Conservation (phyloP, 2,888 invertebrate species). For the Eumerus sabulonum region DNA sequence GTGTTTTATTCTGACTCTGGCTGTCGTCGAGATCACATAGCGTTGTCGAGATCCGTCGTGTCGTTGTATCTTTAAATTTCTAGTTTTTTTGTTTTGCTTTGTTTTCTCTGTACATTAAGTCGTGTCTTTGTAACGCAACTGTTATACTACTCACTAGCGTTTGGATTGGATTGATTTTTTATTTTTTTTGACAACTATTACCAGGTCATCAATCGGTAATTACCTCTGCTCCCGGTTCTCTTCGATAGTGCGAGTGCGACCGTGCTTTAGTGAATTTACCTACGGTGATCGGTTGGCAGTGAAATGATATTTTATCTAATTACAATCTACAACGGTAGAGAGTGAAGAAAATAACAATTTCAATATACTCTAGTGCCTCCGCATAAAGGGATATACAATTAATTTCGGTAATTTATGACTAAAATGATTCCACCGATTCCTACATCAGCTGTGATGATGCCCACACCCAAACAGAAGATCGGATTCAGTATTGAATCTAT, state of each 20-base stretch:
- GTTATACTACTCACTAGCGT: conserved; percentile 15
- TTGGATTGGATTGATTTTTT: conserved; percentile 8
- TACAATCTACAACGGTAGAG: conserved; percentile 9
- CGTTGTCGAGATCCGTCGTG: conserved; percentile 72
- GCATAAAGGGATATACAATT: conserved; percentile 54
- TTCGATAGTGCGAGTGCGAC: conserved; percentile 15
- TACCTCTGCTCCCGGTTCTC: conserved; percentile 22
- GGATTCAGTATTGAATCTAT: conserved; percentile 97
- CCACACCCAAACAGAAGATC: conserved; percentile 93
- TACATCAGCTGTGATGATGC: conserved; percentile 94
- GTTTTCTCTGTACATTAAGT: conserved; percentile 3
- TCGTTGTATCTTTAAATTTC: conserved; percentile 32
- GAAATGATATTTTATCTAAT: conserved; percentile 32
- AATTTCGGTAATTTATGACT: conserved; percentile 77
- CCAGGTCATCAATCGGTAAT: conserved; percentile 41
- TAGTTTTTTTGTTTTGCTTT: conserved; percentile 31
- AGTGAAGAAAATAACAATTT: conserved; percentile 23
- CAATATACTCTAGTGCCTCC: conserved; percentile 52
- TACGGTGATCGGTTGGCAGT: conserved; percentile 48
- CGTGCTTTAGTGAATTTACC: conserved; percentile 50
- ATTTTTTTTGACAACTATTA: conserved; percentile 52
- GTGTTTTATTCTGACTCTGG: conserved; percentile 77
- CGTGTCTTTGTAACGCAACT: conserved; percentile 15
- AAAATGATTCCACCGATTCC: conserved; percentile 97
- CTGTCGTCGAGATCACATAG: conserved; percentile 77